phyloP scores from a whole-genome alignment of 1,140 invertebrate genomes.

The Drosophila tristis region DNA sequence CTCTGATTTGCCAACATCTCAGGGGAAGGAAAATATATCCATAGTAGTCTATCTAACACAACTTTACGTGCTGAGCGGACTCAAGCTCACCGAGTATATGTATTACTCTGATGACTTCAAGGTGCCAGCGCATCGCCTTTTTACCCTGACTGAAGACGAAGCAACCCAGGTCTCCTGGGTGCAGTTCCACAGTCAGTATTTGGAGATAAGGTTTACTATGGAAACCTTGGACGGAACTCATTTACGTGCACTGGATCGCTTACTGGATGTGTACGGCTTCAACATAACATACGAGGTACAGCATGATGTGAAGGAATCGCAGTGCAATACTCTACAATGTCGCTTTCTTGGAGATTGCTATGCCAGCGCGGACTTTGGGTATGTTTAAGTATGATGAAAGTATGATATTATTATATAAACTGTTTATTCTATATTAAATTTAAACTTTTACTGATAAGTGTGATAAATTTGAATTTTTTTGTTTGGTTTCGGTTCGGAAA shows the following conservation, averaged over 20 bases:
- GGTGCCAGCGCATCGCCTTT: slow-evolving; percentile 85
- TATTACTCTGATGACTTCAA: slow-evolving; percentile 90
- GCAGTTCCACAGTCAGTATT: slow-evolving; percentile 89
- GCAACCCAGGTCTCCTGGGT: slow-evolving; percentile 89
- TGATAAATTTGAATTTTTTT: too few species aligned
- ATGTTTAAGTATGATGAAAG: slow-evolving; percentile 79
- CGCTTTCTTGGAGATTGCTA: slow-evolving; percentile 93
- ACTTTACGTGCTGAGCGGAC: slow-evolving; percentile 91
- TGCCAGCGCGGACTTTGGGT: slow-evolving; percentile 88
- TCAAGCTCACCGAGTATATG: slow-evolving; percentile 93
- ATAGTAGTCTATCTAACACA: slow-evolving; percentile 95
- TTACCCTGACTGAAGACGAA: slow-evolving; percentile 87
- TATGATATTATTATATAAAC: background rate
- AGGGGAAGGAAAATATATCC: slow-evolving; percentile 84
- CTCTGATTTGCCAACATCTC: slow-evolving; percentile 84
- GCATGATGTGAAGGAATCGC: slow-evolving; percentile 85
- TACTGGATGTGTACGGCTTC: slow-evolving; percentile 95
- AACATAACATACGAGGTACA: slow-evolving; percentile 95
- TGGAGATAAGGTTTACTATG: slow-evolving; percentile 91
- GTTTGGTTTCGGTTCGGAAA: too few species aligned
- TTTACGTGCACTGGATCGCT: slow-evolving; percentile 90
- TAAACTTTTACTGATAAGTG: background rate
- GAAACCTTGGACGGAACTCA: slow-evolving; percentile 92
- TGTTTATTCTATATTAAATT: too few species aligned
- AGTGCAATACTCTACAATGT: slow-evolving; percentile 91